These are phyloP conservation scores for Tigriopus californicus DNA, from an alignment of 2,888 invertebrate genomes.

Conservation along the genomic window DNA sequence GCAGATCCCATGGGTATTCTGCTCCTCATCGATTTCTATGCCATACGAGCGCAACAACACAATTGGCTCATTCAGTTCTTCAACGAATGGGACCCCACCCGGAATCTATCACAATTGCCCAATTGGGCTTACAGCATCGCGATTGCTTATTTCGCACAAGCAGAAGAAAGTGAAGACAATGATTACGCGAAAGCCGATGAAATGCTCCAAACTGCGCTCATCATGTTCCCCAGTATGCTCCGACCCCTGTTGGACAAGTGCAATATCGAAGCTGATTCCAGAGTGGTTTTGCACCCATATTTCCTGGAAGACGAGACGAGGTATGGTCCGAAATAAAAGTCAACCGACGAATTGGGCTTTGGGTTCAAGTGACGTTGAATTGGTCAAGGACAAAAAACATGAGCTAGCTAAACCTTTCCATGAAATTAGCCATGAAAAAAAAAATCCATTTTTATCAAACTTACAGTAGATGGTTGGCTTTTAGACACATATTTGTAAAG, in stretches of 20 bases:
- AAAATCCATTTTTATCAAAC: too few species aligned
- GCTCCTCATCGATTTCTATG: conserved; percentile 61
- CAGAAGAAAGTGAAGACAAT: conserved; percentile 24
- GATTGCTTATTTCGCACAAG: conserved; percentile 44
- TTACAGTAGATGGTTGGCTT: too few species aligned
- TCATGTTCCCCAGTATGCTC: conserved; percentile 57
- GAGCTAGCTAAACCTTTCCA: background rate
- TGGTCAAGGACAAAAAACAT: too few species aligned
- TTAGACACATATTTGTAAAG: background rate
- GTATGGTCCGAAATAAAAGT: too few species aligned
- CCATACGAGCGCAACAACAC: conserved; percentile 49
- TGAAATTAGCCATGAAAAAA: too few species aligned
- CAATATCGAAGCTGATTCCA: conserved; percentile 46
- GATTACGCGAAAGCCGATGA: conserved; percentile 31
- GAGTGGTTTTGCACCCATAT: conserved; percentile 37
- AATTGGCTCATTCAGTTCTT: conserved; percentile 42
- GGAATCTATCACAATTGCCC: conserved; percentile 60
- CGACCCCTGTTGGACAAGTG: conserved; percentile 51
- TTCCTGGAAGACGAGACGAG: conserved; percentile 30
- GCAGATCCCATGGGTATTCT: conserved; percentile 56
- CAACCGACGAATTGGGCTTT: too few species aligned
- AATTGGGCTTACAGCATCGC: conserved; percentile 68
- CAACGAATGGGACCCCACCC: conserved; percentile 28
- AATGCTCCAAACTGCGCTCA: conserved; percentile 50
- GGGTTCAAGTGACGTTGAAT: too few species aligned